phyloP scores from a whole-genome alignment of 2,797 vertebrate species.

The Ptychadena robeensis region DNA sequence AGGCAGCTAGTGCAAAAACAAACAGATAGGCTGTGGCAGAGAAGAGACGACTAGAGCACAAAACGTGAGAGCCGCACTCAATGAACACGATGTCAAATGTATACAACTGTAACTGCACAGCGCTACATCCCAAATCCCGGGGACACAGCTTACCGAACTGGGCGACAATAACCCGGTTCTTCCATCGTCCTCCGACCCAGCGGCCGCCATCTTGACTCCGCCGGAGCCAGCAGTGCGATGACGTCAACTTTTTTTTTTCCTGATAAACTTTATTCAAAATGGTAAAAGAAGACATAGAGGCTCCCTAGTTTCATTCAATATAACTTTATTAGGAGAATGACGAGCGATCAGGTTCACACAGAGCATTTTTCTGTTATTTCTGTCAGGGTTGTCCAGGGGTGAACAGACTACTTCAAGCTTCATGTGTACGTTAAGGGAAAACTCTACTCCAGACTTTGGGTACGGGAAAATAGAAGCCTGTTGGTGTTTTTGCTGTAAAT shows the following conservation, averaged over 20 bases:
- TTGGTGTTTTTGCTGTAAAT: too few relatives aligned
- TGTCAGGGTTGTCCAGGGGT: not conserved
- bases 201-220: constrained; percentile 56
- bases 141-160: not conserved
- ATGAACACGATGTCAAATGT: not conserved
- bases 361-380: not conserved
- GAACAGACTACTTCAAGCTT: too few relatives aligned
- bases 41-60: too few relatives aligned
- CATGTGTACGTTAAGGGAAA: too few relatives aligned
- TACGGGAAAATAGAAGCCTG: too few relatives aligned
- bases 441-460: too few relatives aligned
- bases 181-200: constrained; percentile 25
- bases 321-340: constrained; percentile 31
- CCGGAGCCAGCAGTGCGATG: constrained; percentile 37
- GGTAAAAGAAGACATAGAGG: not conserved
- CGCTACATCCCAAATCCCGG: not conserved
- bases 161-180: not conserved
- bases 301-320: not conserved
- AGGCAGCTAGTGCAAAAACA: not conserved
- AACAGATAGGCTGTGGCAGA: not conserved
- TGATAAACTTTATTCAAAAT: constrained; percentile 47
- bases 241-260: constrained; percentile 45
- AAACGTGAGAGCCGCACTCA: not conserved
- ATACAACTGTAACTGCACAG: not conserved
- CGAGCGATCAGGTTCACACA: not conserved